Evolutionary conservation across 1,140 invertebrate species (phyloP).

Genomic region (Teleogryllus occipitalis): DNA sequence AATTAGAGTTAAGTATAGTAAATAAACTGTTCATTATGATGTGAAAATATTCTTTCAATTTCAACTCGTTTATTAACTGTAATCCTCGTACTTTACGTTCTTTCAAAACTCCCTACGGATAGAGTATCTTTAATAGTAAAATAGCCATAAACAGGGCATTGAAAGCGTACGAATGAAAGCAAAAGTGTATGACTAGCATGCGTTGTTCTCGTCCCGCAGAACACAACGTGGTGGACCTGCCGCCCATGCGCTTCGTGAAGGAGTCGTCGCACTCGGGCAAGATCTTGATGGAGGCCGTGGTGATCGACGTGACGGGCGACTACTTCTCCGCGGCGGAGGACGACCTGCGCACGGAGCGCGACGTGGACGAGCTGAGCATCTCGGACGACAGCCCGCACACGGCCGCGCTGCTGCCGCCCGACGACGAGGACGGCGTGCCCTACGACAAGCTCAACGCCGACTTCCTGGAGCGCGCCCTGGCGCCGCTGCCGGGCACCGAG

Average conservation of each 20-base stretch:
- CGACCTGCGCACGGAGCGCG: slow-evolving; percentile 73
- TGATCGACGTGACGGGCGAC: slow-evolving; percentile 82
- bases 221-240: slow-evolving; percentile 71
- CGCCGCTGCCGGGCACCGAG: slow-evolving; percentile 24
- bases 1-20: no score
- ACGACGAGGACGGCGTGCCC: slow-evolving; percentile 30
- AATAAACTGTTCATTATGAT: no score
- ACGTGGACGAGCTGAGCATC: slow-evolving; percentile 72
- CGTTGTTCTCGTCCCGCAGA: background rate
- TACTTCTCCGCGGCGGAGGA: slow-evolving; percentile 66
- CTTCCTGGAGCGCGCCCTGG: slow-evolving; percentile 32
- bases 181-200: no score
- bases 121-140: no score
- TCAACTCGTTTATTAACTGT: no score
- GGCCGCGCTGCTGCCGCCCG: slow-evolving; percentile 31
- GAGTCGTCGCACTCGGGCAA: slow-evolving; percentile 81
- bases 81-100: no score
- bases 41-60: no score
- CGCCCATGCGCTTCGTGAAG: slow-evolving; percentile 77
- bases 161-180: no score
- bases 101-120: no score
- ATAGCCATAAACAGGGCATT: no score
- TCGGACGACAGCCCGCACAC: slow-evolving; percentile 45
- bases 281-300: slow-evolving; percentile 79
- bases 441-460: slow-evolving; percentile 35